Evolutionary conservation across 2,113 vertebrate genomes (phyloP).

Genomic region (Calonectris borealis): DNA sequence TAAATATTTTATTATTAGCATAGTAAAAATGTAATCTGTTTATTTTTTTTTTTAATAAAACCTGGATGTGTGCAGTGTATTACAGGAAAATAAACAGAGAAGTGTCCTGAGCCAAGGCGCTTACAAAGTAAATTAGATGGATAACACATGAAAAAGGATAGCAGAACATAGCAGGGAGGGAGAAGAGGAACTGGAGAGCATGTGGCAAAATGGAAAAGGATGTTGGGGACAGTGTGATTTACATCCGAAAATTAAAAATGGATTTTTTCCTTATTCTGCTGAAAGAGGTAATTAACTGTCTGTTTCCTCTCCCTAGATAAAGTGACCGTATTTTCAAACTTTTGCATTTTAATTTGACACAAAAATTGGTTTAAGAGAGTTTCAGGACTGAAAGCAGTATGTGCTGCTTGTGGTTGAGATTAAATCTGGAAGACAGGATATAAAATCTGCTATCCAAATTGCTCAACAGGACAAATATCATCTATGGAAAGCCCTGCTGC

Average conservation of each 20-base stretch:
- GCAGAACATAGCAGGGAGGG: background rate
- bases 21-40: background rate
- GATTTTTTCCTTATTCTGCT: background rate
- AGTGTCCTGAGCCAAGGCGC: background rate
- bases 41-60: background rate
- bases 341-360: background rate
- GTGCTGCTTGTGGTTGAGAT: background rate
- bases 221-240: background rate
- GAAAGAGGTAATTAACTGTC: background rate
- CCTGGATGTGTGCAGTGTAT: background rate
- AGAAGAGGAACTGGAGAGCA: background rate
- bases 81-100: background rate
- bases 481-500: slow-evolving; percentile 1
- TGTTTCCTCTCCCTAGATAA: background rate
- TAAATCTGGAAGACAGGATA: background rate
- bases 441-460: slow-evolving; percentile 17
- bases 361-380: background rate
- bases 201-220: background rate
- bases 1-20: background rate
- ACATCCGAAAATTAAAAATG: background rate
- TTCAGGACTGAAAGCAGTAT: background rate
- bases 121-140: background rate
- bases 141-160: background rate
- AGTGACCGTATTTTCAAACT: background rate
- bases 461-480: slow-evolving; percentile 1